Conservation (phyloP, 2,113 vertebrate species). For the Myiagra hebetior region DNA sequence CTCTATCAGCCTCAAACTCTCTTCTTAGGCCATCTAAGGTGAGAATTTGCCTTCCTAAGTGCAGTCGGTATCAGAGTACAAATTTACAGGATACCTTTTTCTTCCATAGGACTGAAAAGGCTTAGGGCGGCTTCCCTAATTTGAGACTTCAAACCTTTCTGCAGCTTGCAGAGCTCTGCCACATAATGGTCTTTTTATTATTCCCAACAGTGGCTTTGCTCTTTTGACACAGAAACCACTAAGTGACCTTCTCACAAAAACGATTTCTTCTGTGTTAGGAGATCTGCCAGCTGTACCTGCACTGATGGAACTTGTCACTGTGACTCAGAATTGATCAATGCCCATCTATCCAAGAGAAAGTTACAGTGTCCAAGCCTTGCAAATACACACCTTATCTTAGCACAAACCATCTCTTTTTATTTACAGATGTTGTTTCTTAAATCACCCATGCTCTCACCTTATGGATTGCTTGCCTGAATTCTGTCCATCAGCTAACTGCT, state of each 20-base stretch:
- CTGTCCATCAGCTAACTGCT: background rate
- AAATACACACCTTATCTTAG: background rate
- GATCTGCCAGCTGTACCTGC: background rate
- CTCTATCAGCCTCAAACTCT: background rate
- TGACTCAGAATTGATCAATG: background rate
- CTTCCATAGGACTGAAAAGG: background rate
- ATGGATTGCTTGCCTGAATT: background rate
- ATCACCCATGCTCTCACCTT: rapidly evolving
- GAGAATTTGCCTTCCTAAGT: background rate
- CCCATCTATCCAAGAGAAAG: background rate
- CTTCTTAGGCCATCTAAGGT: background rate
- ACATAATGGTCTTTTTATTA: background rate
- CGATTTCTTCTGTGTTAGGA: background rate
- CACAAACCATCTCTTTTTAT: background rate
- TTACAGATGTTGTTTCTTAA: background rate
- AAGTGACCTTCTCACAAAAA: background rate
- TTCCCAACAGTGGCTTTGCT: background rate
- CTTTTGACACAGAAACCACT: background rate
- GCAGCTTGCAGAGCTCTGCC: background rate
- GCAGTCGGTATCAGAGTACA: background rate
- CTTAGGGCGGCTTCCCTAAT: background rate
- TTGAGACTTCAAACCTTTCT: background rate
- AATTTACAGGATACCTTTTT: background rate
- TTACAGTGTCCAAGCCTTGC: background rate
- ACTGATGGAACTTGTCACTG: background rate